These are phyloP conservation scores for Xestoiulus laeticollis DNA, from an alignment of 2,888 invertebrate genomes.

Conservation along the genomic window DNA sequence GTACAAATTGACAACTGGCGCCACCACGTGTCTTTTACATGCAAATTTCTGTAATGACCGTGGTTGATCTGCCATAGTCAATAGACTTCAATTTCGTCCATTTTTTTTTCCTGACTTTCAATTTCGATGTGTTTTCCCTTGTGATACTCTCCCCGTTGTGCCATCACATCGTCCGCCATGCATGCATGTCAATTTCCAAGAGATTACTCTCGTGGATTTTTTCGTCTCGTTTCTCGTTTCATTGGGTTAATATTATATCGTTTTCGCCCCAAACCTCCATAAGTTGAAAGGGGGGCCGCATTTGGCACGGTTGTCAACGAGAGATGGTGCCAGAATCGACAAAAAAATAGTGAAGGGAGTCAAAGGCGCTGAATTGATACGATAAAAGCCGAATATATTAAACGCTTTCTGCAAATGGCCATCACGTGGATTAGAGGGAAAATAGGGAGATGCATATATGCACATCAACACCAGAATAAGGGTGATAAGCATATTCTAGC, in stretches of 20 bases:
- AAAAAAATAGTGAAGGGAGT: neutral
- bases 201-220: neutral
- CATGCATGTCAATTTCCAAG: neutral
- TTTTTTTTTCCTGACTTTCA: neutral
- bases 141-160: neutral
- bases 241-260: neutral
- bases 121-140: neutral
- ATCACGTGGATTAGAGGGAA: neutral
- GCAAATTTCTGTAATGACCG: neutral
- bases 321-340: neutral
- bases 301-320: neutral
- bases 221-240: neutral
- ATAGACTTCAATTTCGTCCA: neutral
- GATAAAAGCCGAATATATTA: neutral
- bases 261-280: neutral
- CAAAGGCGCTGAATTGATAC: neutral
- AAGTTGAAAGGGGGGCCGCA: neutral
- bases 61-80: neutral
- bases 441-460: neutral
- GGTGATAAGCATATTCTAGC: neutral
- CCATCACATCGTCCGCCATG: neutral
- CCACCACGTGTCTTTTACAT: neutral
- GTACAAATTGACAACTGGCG: neutral
- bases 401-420: neutral
- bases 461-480: neutral